Base-by-base conservation (phyloP, 92 coral and sea anemone species). In the Palythoa caribaeorum region DNA sequence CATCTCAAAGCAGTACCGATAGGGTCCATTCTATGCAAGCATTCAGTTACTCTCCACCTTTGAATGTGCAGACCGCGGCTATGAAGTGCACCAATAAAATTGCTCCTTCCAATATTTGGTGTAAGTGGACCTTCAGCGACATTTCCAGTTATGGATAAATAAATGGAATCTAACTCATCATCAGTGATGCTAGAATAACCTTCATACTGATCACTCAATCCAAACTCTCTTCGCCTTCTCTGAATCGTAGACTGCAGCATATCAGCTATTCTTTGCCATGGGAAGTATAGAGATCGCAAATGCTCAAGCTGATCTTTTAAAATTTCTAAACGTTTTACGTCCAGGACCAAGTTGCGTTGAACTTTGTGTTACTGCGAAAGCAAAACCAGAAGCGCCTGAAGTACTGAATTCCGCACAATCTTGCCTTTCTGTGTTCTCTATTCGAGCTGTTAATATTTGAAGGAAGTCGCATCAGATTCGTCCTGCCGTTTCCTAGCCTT, bases 281-380 rank as follows among this genome's bases (percentile, higher is more conserved):
- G 84, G 73, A 93, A 93, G 75, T 15, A 72, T 21, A 87, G 87
- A 0, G 93, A 87, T n/a, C 92, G 90, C 87, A 93, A 89, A 65
- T 87, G 88, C 38, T 90, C 87, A 6, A 92, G 85, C 51, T 92
- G 95, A 35, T 87, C 95, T 73, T 90, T 92, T 13, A 91, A 74
- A 38, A 92, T 90, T 21, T 87, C 93, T 38, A 60, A 89, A 84
- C 92, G 88, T 77, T 52, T 52, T 72, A 28, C 28, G 28, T 28
- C 28, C 28, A 28, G 28, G 28, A 28, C 28, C 28, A 28, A 28
- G 28, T 28, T 28, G 28, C 28, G 28, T 28, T 28, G 28, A 28
- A 28, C 28, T 28, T 28, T 28, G 28, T 28, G 28, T 28, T 28
- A 28, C 48, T 44, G 48, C 48, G 48, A 44, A 44, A 44, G 48